Percentiles rank a stretch among this genome's conserved stretches.
Evolutionary conservation across 2,797 vertebrate genomes (phyloP).

Genomic region (Hylomyscus alleni): DNA sequence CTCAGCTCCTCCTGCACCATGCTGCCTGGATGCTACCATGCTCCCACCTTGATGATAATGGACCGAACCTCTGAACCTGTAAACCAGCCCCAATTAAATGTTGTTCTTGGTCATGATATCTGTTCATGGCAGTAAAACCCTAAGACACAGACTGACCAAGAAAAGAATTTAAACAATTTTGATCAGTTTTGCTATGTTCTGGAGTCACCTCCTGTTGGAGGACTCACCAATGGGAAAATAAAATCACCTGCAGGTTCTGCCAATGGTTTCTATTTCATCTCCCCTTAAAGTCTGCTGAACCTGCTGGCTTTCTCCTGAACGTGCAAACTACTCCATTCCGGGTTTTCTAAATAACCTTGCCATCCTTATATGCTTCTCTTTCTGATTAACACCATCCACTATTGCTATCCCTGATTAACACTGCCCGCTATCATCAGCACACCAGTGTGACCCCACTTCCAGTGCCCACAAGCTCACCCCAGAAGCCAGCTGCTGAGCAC

Average conservation of each 20-base stretch:
- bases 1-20: too few relatives aligned
- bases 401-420: background rate
- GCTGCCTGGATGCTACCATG: too few relatives aligned
- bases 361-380: background rate
- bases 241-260: background rate
- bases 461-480: background rate
- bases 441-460: background rate
- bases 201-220: background rate
- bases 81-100: too few relatives aligned
- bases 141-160: background rate
- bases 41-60: too few relatives aligned
- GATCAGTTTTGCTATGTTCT: background rate
- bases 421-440: background rate
- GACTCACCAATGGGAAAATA: background rate
- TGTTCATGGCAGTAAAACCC: too few relatives aligned
- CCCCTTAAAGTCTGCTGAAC: background rate
- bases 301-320: background rate
- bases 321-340: background rate
- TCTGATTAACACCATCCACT: background rate
- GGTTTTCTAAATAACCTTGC: constrained; percentile 1
- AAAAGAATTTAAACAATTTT: background rate
- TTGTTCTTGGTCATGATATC: too few relatives aligned
- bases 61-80: too few relatives aligned
- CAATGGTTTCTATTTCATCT: background rate
- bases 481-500: background rate